phyloP scores from a whole-genome alignment of 1,140 invertebrate genomes.

The Notospermus geniculatus region DNA sequence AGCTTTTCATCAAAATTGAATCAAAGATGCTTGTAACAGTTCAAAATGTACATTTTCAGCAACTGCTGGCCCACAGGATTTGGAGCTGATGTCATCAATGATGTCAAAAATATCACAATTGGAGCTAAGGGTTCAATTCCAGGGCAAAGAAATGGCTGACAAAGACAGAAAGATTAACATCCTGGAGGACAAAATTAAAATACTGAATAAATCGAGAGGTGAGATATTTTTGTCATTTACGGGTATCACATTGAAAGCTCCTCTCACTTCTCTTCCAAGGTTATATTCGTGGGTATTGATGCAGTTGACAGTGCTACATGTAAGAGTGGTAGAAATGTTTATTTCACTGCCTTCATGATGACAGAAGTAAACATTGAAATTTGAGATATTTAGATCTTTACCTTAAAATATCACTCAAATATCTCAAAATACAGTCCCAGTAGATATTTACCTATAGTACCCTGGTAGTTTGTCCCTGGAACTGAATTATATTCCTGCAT shows the following conservation, averaged over 20 bases:
- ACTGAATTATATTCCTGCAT: not conserved
- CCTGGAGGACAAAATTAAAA: constrained; percentile 36
- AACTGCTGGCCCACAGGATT: constrained; percentile 32
- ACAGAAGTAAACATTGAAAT: too few species aligned
- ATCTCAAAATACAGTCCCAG: not conserved
- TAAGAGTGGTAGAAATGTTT: too few species aligned
- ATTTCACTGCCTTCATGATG: too few species aligned
- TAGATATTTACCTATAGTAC: not conserved
- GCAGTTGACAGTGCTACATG: too few species aligned
- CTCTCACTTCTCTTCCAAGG: not conserved
- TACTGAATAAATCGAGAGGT: constrained; percentile 37
- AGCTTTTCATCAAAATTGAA: too few species aligned
- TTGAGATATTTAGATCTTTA: too few species aligned
- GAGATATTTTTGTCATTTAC: constrained; percentile 6
- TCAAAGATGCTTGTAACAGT: not conserved
- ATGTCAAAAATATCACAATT: constrained; percentile 40
- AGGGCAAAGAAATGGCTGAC: constrained; percentile 37
- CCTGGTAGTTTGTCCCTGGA: not conserved
- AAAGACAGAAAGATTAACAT: constrained; percentile 46
- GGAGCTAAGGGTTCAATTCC: constrained; percentile 34
- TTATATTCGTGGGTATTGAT: too few species aligned
- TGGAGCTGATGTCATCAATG: constrained; percentile 47
- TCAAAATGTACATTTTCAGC: not conserved
- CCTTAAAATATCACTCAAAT: too few species aligned
- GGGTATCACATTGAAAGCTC: not conserved